A percentile compares a stretch with the other conserved stretches of the same genome.
These are phyloP conservation scores for Meta bourneti DNA, from an alignment of 2,888 invertebrate genomes.

Conservation along the genomic window DNA sequence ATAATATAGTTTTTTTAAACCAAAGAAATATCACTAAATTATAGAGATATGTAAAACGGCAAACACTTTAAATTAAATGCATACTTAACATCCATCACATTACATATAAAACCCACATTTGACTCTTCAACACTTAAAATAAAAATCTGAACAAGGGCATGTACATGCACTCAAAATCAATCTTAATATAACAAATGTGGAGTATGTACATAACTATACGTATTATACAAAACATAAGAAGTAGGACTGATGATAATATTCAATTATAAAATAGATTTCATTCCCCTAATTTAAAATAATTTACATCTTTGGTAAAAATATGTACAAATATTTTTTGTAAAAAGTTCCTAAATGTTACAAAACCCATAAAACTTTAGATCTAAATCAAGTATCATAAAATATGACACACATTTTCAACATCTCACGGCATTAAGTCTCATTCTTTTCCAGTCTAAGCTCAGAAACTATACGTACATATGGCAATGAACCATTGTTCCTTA, in stretches of 20 bases:
- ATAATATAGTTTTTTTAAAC: not conserved
- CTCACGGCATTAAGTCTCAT: conserved; percentile 56
- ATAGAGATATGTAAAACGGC: not conserved
- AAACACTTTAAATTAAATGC: conserved; percentile 20
- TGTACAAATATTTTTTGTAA: conserved; percentile 55
- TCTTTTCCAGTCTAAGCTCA: conserved; percentile 54
- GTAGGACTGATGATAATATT: conserved; percentile 31
- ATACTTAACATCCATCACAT: not conserved
- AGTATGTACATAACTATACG: conserved; percentile 60
- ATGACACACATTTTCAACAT: conserved; percentile 29
- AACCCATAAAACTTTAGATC: conserved; percentile 44
- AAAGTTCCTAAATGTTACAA: conserved; percentile 36
- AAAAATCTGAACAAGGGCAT: conserved; percentile 33
- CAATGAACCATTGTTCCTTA: conserved; percentile 16
- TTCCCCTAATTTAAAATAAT: conserved; percentile 35
- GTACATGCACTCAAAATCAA: conserved; percentile 24
- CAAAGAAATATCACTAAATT: not conserved
- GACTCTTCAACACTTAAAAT: conserved; percentile 29
- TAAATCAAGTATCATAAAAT: conserved; percentile 63
- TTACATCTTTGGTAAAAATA: conserved; percentile 67
- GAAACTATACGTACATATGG: conserved; percentile 37
- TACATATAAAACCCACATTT: not conserved
- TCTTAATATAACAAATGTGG: conserved; percentile 35
- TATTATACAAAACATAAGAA: conserved; percentile 58
- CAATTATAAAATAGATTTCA: conserved; percentile 60